A percentile compares a stretch with the other conserved stretches of the same genome.
phyloP scores from a whole-genome alignment of 2,888 invertebrate species.

The Folsomia manolachei region DNA sequence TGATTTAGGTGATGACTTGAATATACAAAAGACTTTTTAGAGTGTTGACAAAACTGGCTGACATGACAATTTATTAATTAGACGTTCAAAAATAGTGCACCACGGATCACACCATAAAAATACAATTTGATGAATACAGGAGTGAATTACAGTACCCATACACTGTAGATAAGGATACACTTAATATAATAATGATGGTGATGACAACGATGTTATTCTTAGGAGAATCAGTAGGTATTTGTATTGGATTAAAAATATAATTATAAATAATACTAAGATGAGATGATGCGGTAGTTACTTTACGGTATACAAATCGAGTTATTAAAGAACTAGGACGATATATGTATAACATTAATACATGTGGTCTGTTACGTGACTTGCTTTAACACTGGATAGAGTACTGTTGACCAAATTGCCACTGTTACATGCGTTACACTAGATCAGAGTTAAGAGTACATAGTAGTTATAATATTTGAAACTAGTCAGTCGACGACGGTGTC shows the following conservation, averaged over 20 bases:
- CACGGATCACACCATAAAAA: constrained; percentile 11
- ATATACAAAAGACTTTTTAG: too few species aligned
- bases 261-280: background rate
- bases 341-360: too few species aligned
- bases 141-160: too few species aligned
- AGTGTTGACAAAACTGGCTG: background rate
- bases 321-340: too few species aligned
- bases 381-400: too few species aligned
- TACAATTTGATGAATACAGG: constrained; percentile 10
- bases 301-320: too few species aligned
- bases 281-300: too few species aligned
- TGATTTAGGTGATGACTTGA: too few species aligned
- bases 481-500: too few species aligned
- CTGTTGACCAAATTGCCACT: too few species aligned
- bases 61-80: constrained; percentile 26
- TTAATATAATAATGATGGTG: background rate
- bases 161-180: background rate
- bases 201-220: background rate
- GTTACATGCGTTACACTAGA: too few species aligned
- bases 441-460: too few species aligned
- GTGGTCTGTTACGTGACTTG: background rate
- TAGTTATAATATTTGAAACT: background rate
- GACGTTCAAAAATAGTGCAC: constrained; percentile 9
- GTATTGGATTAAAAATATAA: background rate
- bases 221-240: background rate